Base-by-base conservation (phyloP, 2,113 vertebrate genomes). In the Pipra filicauda region DNA sequence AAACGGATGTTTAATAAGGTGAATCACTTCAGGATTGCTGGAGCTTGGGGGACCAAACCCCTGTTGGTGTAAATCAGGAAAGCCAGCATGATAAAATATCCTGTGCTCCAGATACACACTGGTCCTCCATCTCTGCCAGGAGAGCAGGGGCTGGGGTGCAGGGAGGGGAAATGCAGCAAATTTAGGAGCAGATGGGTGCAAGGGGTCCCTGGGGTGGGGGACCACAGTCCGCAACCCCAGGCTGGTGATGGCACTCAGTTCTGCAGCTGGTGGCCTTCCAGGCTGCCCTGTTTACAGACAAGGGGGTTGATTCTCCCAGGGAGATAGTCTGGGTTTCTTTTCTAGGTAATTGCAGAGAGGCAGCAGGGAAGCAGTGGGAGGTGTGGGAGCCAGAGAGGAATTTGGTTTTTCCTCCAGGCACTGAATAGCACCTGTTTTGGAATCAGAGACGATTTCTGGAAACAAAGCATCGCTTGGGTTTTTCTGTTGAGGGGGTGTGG, bases 81-180 rank as follows among this genome's bases (percentile, higher is more conserved):
- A 91, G 16, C 8, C 64, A 88, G 48, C 26, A 5, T 5, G 49
- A 28, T 49, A 24, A 82, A 78, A 54, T 1, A 62, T 5, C 17
- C 0, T 0, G 12, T 35, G 31, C 20, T 23, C 51, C 51, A 33
- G 31, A 48, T 1, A 17, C 24, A 17, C 3, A 1, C 31, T 1
- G 3, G 28, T 44, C 27, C 48, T 51, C 27, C 3, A 0, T 5
- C 54, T 26, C 46, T 39, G 37, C 37, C 87, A 55, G 48, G 26
- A 5, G 1, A 10, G 61, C 37, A 57, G 15, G 59, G 43, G 33
- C 12, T 31, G 39, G 6, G 46, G 44, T 14, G 14, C 44, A 39
- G 0, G 5, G 49, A 54, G 31, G 26, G 59, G 24, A 69, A 85
- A 27, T 3, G 1, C 80, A 65, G 75, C 5, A 39, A 66, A 75